These are phyloP conservation scores for Thomomys bottae DNA, from an alignment of 2,113 vertebrate species.

Conservation along the genomic window DNA sequence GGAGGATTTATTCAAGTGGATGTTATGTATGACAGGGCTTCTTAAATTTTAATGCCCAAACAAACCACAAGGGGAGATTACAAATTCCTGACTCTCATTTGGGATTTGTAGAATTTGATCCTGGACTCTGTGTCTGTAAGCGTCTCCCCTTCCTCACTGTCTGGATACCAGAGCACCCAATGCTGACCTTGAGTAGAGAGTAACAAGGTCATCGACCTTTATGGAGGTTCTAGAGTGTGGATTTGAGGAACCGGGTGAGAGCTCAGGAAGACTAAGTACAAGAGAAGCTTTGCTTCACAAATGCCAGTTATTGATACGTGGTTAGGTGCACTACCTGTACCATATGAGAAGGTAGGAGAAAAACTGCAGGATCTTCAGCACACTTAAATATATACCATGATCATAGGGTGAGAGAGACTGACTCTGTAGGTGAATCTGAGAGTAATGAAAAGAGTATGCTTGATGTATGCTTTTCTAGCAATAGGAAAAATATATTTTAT, in stretches of 20 bases:
- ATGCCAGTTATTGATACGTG: not conserved
- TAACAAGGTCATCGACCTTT: not conserved
- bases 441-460: not conserved
- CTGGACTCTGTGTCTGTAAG: not conserved
- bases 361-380: fast-evolving
- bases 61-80: not conserved
- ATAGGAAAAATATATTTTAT: not conserved
- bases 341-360: not conserved
- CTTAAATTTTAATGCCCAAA: not conserved
- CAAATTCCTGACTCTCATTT: not conserved
- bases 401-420: not conserved
- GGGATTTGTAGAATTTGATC: not conserved
- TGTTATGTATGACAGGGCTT: not conserved
- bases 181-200: not conserved
- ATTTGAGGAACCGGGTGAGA: not conserved
- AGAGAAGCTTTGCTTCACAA: not conserved
- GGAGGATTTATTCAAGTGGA: not conserved
- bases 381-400: not conserved
- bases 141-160: fast-evolving
- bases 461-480: not conserved
- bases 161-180: not conserved
- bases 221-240: not conserved
- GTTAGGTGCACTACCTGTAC: too few species aligned
- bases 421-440: not conserved
- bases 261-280: not conserved